Conservation (phyloP, 2,888 invertebrate species). For the Campoplex nolae region DNA sequence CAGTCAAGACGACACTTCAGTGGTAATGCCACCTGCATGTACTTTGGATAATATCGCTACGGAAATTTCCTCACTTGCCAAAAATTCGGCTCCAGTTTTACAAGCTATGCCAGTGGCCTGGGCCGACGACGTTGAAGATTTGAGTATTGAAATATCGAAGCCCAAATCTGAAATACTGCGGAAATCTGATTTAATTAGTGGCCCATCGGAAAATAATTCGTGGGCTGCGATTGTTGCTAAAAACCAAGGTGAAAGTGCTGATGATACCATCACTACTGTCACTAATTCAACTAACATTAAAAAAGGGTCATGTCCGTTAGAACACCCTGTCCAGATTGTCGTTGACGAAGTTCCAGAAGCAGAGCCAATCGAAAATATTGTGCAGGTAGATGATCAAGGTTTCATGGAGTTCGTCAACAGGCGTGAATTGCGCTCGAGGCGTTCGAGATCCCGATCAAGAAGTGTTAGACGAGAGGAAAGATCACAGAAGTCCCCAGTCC, state of each 20-base stretch:
- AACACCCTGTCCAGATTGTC: constrained; percentile 77
- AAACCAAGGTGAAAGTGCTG: constrained; percentile 67
- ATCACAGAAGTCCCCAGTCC: constrained; percentile 44
- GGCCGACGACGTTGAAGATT: constrained; percentile 68
- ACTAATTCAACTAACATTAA: constrained; percentile 34
- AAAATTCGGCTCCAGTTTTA: constrained; percentile 28
- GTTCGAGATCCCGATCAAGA: constrained; percentile 83
- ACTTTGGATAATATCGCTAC: neutral
- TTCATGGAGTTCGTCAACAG: constrained; percentile 85
- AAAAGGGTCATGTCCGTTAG: constrained; percentile 52
- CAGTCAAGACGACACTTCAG: neutral
- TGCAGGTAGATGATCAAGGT: constrained; percentile 83
- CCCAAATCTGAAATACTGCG: constrained; percentile 42
- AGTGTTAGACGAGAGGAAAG: constrained; percentile 71
- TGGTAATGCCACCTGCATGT: constrained; percentile 31
- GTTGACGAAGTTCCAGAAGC: constrained; percentile 78
- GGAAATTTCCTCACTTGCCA: constrained; percentile 17
- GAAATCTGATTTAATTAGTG: constrained; percentile 59
- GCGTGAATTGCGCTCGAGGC: constrained; percentile 83
- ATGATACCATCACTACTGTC: constrained; percentile 24
- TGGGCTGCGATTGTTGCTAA: constrained; percentile 79
- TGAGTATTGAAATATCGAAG: constrained; percentile 7
- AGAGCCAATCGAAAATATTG: constrained; percentile 78
- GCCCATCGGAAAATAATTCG: constrained; percentile 69
- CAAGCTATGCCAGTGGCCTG: constrained; percentile 43